Evolutionary conservation across 2,113 vertebrate species (phyloP), one percentile per base, ranked within the genome.

Genomic region (Trinectes maculatus): DNA sequence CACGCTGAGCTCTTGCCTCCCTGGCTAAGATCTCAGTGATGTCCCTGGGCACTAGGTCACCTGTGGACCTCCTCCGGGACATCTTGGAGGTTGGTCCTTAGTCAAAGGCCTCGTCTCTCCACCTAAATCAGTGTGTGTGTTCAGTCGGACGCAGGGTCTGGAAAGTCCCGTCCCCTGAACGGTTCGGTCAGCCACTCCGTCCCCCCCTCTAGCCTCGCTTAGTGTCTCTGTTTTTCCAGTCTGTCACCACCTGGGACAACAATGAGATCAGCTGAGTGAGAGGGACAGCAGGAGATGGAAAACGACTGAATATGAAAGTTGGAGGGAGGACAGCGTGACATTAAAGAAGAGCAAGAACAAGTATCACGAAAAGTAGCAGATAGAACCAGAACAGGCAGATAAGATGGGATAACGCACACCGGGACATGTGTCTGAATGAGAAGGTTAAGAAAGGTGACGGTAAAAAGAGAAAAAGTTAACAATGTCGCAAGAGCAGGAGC

Each of bases 21-120:
- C 86, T 71, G 48, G 91, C 92, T 74, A 92, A 72, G 71, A 92
- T 84, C 82, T 94, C 92, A 4, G 91, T 92, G 66, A 94, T 85
- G 70, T 94, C 92, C 89, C 83, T 93, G 87, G 95, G 94, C 68
- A 94, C 92, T 80, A 87, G 79, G 49, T 92, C 91, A 5, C 92
- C 91, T 37, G 83, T 89, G 19, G 92, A 92, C 77, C 84, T 92
- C 71, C 87, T 90, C 87, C 89, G 87, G 83, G 90, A 92, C 91
- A 91, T 93, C 79, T 29, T 87, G 73, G 80, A 85, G 84, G 80
- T 48, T 37, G 57, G 78, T 59, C 78, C 78, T 76, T 49, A 60
- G 59, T 22, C 9, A 22, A 4, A 59, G 43, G 39, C 16, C 8
- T 0, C 9, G 21, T 31, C 12, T 22, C 29, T 69, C 54, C 63